Evolutionary conservation across 2,888 invertebrate species (phyloP), one percentile per base, ranked within the genome.

Genomic region (Drosophila stalkeri): DNA sequence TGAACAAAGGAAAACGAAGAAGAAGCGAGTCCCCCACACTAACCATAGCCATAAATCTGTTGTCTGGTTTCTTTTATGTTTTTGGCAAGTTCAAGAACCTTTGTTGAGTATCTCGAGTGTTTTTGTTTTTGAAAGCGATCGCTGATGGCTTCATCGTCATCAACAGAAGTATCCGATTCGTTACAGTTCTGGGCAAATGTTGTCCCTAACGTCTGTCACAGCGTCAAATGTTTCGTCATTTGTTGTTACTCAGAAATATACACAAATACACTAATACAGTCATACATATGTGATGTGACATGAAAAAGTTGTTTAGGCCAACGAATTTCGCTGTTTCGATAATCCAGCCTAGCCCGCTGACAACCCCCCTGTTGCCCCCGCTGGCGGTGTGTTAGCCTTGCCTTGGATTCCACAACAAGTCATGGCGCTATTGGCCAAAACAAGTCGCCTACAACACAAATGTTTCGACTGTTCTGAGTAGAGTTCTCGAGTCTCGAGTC

Each of bases 371-470:
- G 0, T 33, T 3, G 18, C 12, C 37, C 54, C 59, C 27, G 33
- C 35, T n/a, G 46, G 23, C 47, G 31, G 31, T 65, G 64, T 44
- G 41, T 62, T 62, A 72, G 75, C 87, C 83, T 83, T 84, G 84
- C 84, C 84, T 84, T 84, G 84, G 84, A 75, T 78, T 78, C 77
- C 79, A 78, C 77, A 86, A 87, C 87, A 85, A 87, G 85, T 85
- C 87, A 85, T 85, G 82, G 79, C 82, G 87, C 76, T 81, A 81
- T 82, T 85, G 85, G 85, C 85, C 85, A 85, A 85, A 85, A 87
- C 85, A 82, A 85, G 87, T 87, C 85, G 88, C 85, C 85, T 85
- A 85, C 84, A 72, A 81, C 74, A 67, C 70, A 77, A 61, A 61
- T 63, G 59, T 69, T 70, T 69, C 16, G 72, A 60, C 63, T 74